These are phyloP conservation scores for Sthenelais limicola DNA, from an alignment of 2,888 invertebrate genomes.

Conservation along the genomic window DNA sequence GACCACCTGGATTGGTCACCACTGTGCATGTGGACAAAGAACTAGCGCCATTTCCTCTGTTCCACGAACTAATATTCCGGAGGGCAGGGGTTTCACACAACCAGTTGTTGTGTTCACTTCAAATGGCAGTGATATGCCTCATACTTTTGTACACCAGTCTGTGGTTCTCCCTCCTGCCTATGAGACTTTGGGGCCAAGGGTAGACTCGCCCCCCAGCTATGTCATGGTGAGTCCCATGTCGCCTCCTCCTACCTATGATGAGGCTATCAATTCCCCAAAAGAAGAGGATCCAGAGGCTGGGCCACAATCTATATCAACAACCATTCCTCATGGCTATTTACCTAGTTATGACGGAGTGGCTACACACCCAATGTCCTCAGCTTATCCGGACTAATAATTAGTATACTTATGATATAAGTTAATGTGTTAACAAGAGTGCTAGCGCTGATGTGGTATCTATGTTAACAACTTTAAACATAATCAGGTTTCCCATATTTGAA, in stretches of 20 bases:
- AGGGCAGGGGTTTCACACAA: too few relatives aligned
- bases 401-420: too few relatives aligned
- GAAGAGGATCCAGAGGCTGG: not conserved
- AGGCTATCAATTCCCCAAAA: slow-evolving; percentile 18
- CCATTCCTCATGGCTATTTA: not conserved
- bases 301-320: not conserved
- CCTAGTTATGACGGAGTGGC: slow-evolving; percentile 11
- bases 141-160: not conserved
- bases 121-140: not conserved
- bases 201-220: not conserved
- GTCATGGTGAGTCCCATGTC: slow-evolving; percentile 26
- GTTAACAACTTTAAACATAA: too few relatives aligned
- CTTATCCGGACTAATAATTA: too few relatives aligned
- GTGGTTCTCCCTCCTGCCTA: not conserved
- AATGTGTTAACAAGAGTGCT: too few relatives aligned
- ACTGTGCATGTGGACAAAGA: too few relatives aligned
- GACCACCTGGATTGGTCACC: too few relatives aligned
- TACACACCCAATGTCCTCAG: too few relatives aligned
- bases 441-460: too few relatives aligned
- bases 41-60: too few relatives aligned
- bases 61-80: too few relatives aligned
- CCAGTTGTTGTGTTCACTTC: slow-evolving; percentile 21
- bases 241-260: slow-evolving; percentile 8
- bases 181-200: not conserved
- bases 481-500: too few relatives aligned